Evolutionary conservation across 2,797 vertebrate genomes (phyloP).

Genomic region (Acipenser transmontanus): DNA sequence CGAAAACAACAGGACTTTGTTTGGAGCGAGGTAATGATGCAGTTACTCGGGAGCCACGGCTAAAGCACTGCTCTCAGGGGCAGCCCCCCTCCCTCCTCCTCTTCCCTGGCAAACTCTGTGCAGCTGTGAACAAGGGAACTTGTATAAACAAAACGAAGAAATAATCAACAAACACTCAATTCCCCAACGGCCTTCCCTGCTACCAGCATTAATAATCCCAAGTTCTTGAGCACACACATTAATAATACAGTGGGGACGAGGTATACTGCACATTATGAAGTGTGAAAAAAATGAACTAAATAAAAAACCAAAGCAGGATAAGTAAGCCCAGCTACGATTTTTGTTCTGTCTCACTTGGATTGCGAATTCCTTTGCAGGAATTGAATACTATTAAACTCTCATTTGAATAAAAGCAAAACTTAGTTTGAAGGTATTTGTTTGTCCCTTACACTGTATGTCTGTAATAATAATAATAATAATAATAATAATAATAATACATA

Average conservation of each 20-base stretch:
- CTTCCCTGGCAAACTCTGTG: slow-evolving; percentile 54
- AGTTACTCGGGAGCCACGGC: slow-evolving; percentile 65
- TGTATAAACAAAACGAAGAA: slow-evolving; percentile 72
- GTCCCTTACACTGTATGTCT: too few species aligned
- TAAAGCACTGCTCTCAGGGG: slow-evolving; percentile 68
- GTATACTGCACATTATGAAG: slow-evolving; percentile 34
- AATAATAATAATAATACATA: too few species aligned
- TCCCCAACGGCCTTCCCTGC: slow-evolving; percentile 60
- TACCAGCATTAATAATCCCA: slow-evolving; percentile 59
- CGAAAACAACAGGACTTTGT: slow-evolving; percentile 52
- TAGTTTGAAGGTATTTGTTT: too few species aligned
- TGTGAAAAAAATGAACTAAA: slow-evolving; percentile 20
- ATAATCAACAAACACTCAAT: slow-evolving; percentile 63
- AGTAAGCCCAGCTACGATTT: not conserved
- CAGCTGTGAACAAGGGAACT: slow-evolving; percentile 57
- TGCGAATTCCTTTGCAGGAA: too few species aligned
- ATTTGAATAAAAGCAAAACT: too few species aligned
- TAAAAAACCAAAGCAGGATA: slow-evolving; percentile 19
- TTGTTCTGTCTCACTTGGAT: too few species aligned
- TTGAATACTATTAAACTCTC: too few species aligned
- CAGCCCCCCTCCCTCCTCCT: slow-evolving; percentile 28
- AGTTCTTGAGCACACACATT: slow-evolving; percentile 33
- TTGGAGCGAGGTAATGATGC: slow-evolving; percentile 82
- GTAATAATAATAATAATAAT: too few species aligned
- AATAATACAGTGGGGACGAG: slow-evolving; percentile 30